Conservation (phyloP, 2,888 invertebrate species). For the Spodoptera exigua region DNA sequence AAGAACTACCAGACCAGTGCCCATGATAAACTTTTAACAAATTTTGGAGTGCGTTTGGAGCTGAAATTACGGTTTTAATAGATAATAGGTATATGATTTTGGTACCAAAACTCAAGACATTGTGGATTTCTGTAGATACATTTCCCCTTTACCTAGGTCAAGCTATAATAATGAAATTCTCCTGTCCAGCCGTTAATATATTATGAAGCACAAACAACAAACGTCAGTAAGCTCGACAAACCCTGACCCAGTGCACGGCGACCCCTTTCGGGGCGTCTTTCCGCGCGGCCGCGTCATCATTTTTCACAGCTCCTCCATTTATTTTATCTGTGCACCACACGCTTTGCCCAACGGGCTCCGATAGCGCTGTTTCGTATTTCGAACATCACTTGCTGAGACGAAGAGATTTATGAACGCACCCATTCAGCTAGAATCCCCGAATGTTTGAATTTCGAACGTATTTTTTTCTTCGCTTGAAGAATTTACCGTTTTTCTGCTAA, state of each 20-base stretch:
- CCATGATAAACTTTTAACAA: no score
- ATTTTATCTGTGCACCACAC: conserved; percentile 88
- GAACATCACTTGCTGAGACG: conserved; percentile 85
- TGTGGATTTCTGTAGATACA: no score
- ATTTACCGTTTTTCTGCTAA: conserved; percentile 62
- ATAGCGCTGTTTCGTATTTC: conserved; percentile 84
- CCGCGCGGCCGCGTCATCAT: conserved; percentile 86
- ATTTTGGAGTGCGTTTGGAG: no score
- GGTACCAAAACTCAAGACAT: no score
- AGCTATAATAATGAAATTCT: no score
- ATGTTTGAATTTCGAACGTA: conserved; percentile 78
- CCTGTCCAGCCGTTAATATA: conserved; percentile 1
- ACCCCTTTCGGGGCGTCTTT: conserved; percentile 83
- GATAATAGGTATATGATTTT: no score
- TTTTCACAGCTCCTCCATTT: conserved; percentile 88
- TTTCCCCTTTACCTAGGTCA: no score
- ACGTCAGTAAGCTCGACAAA: conserved; percentile 48
- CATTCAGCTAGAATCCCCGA: conserved; percentile 82
- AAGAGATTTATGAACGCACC: conserved; percentile 85
- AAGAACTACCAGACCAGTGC: no score
- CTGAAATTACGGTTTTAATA: no score
- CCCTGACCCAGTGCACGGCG: conserved; percentile 77
- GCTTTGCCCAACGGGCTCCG: conserved; percentile 77
- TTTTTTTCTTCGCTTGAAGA: conserved; percentile 66
- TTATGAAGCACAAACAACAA: conserved; percentile 15